These are phyloP conservation scores for Gobio gobio DNA, from an alignment of 2,113 vertebrate species.

Conservation along the genomic window DNA sequence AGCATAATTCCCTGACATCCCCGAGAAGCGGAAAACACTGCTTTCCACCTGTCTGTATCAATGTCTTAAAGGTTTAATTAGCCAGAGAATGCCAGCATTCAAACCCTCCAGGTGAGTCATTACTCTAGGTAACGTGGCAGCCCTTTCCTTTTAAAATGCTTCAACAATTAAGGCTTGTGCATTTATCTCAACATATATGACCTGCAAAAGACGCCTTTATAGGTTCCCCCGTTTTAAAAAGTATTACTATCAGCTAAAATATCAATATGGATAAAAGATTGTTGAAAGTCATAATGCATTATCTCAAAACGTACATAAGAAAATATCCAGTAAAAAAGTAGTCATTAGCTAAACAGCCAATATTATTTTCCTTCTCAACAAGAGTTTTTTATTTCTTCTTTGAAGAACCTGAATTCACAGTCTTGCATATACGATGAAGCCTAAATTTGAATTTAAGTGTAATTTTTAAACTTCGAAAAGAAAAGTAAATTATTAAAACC, in stretches of 20 bases:
- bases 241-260: neutral
- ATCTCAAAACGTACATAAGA: neutral
- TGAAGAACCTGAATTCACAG: neutral
- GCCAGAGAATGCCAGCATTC: slow-evolving; percentile 18
- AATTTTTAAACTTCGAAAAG: neutral
- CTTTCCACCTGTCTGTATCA: slow-evolving; percentile 23
- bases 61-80: slow-evolving; percentile 4
- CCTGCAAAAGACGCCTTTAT: neutral
- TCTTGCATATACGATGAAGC: neutral
- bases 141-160: slow-evolving; percentile 1
- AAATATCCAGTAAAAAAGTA: neutral
- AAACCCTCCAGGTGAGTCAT: slow-evolving; percentile 18
- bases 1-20: slow-evolving; percentile 8
- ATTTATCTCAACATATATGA: slow-evolving; percentile 2
- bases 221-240: neutral
- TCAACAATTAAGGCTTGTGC: neutral
- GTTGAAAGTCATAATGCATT: neutral
- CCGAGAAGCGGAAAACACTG: slow-evolving; percentile 14
- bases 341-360: no score
- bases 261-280: neutral
- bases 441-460: neutral
- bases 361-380: no score
- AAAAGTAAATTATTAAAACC: neutral
- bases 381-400: no score
- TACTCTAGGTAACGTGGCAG: neutral